These are phyloP conservation scores for Oostethus manadensis DNA, from an alignment of 2,113 vertebrate genomes.

Conservation along the genomic window DNA sequence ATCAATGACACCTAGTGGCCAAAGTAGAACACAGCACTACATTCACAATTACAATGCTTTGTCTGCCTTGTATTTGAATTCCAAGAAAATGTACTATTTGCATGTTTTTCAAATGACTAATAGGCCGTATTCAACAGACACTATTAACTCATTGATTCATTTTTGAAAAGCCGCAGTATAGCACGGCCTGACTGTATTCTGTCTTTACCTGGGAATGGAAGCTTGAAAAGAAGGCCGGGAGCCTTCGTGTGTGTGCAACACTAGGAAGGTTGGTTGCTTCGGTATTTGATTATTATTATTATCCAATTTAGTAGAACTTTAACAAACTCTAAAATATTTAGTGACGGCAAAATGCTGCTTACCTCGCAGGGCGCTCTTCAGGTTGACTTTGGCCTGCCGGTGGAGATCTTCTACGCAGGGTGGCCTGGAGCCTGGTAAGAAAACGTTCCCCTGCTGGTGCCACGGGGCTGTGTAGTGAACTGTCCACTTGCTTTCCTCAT, in stretches of 20 bases:
- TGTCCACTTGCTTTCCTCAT: constrained; percentile 95
- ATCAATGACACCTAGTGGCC: no score
- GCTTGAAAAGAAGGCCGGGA: constrained; percentile 18
- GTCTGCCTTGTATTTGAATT: no score
- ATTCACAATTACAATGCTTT: no score
- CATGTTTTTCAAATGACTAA: no score
- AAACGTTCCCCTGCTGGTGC: constrained; percentile 98
- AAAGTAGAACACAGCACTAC: no score
- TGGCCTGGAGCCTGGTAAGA: constrained; percentile 84
- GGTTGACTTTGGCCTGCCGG: constrained; percentile 93
- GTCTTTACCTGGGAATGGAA: neutral
- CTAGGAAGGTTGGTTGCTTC: no score
- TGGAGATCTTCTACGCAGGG: constrained; percentile 93
- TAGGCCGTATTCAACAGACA: no score
- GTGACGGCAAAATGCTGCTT: constrained; percentile 30
- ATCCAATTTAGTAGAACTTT: no score
- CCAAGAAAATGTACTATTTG: no score
- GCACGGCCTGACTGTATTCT: neutral
- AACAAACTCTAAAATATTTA: no score
- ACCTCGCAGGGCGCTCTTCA: constrained; percentile 95
- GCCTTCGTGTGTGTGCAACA: constrained; percentile 3
- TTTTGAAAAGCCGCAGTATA: neutral
- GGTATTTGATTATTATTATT: no score
- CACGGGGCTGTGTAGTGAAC: constrained; percentile 93
- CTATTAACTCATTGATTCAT: no score